These are phyloP conservation scores for Anguilla anguilla DNA, from an alignment of 2,797 vertebrate genomes.

Conservation along the genomic window DNA sequence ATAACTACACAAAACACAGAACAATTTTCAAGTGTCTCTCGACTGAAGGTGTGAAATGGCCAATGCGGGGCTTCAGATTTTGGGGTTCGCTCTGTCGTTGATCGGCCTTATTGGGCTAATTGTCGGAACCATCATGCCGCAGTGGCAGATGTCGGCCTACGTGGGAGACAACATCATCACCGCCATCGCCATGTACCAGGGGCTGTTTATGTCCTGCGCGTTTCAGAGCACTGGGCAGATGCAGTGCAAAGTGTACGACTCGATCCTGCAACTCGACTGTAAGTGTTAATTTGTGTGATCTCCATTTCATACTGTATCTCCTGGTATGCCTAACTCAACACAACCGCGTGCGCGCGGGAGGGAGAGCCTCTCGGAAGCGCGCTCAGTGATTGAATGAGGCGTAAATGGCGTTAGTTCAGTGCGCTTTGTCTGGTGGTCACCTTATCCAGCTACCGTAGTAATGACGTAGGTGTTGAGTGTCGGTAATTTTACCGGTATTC, in stretches of 20 bases:
- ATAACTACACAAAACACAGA: not conserved
- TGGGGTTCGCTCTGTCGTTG: slow-evolving; percentile 79
- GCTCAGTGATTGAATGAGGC: not conserved
- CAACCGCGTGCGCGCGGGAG: not conserved
- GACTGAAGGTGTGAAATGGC: slow-evolving; percentile 52
- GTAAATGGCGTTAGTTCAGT: not conserved
- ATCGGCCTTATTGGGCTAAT: slow-evolving; percentile 79
- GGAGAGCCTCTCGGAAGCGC: not conserved
- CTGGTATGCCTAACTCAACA: not conserved
- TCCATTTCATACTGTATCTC: not conserved
- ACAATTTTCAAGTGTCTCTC: not conserved
- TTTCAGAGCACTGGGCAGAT: slow-evolving; percentile 87
- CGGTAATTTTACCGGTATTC: not conserved
- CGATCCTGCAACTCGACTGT: slow-evolving; percentile 81
- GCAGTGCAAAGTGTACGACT: slow-evolving; percentile 88
- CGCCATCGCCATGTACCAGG: slow-evolving; percentile 82
- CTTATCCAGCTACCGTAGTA: not conserved
- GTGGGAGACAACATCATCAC: slow-evolving; percentile 87
- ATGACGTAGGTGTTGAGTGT: not conserved
- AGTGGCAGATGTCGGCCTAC: slow-evolving; percentile 89
- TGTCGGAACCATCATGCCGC: slow-evolving; percentile 82
- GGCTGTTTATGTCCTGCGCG: slow-evolving; percentile 88
- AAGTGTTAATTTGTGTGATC: slow-evolving; percentile 56
- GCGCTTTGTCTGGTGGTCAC: not conserved
- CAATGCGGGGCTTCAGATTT: slow-evolving; percentile 81